Conservation (phyloP, 1,140 invertebrate genomes). For the Asbolus verrucosus region DNA sequence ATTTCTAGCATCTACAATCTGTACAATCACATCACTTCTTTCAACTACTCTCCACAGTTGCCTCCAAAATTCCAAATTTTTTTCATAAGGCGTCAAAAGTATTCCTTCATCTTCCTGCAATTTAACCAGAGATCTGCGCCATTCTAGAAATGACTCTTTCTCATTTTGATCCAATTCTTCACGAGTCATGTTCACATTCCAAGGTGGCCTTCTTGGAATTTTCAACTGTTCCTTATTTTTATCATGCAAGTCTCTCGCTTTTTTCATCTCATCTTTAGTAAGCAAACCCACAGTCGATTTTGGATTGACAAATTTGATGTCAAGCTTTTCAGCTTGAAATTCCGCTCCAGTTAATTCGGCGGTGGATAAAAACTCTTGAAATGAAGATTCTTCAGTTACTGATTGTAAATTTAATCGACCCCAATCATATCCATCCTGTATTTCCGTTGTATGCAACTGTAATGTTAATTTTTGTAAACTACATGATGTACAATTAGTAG, state of each 20-base stretch:
- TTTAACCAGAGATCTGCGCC: slow-evolving; percentile 84
- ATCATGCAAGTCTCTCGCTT: slow-evolving; percentile 73
- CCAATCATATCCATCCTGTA: slow-evolving; percentile 93
- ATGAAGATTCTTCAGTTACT: slow-evolving; percentile 94
- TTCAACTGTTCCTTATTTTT: slow-evolving; percentile 76
- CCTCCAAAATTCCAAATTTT: slow-evolving; percentile 98
- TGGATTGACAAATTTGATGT: slow-evolving; percentile 82
- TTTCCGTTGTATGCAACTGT: slow-evolving; percentile 87
- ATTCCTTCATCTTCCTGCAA: slow-evolving; percentile 86
- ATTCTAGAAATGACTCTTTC: slow-evolving; percentile 86
- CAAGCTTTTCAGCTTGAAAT: slow-evolving; percentile 91
- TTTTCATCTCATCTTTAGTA: slow-evolving; percentile 72
- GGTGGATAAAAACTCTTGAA: slow-evolving; percentile 95
- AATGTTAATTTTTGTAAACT: slow-evolving; percentile 56
- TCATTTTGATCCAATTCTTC: slow-evolving; percentile 85
- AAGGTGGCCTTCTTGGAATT: slow-evolving; percentile 88
- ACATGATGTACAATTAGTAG: slow-evolving; percentile 41
- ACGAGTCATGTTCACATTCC: slow-evolving; percentile 80
- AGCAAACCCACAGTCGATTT: slow-evolving; percentile 73
- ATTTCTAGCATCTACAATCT: slow-evolving; percentile 98
- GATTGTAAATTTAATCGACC: slow-evolving; percentile 90
- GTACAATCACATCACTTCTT: slow-evolving; percentile 93
- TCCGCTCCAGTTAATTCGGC: slow-evolving; percentile 94
- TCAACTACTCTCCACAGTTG: slow-evolving; percentile 99
- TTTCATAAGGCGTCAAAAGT: slow-evolving; percentile 96